A percentile compares a stretch with the other conserved stretches of the same genome.
Evolutionary conservation across 2,888 invertebrate species (phyloP).

Genomic region (Apeira syringaria): DNA sequence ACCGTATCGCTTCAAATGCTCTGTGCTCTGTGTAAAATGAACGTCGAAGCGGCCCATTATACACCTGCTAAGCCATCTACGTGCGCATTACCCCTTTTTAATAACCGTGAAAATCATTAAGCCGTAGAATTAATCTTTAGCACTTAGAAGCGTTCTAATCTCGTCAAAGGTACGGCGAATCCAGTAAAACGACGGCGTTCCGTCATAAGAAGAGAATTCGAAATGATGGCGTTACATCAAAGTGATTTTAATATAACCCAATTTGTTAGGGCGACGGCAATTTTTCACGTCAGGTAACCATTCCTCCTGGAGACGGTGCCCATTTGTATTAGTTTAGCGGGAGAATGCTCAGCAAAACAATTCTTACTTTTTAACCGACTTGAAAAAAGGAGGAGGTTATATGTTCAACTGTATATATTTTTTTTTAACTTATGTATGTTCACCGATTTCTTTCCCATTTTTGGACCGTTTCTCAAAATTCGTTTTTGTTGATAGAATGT

Average conservation of each 20-base stretch:
- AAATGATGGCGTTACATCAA: constrained; percentile 20
- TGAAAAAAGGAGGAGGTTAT: too few relatives aligned
- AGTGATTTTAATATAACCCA: constrained; percentile 27
- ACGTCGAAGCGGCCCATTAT: background rate
- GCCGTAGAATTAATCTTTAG: constrained; percentile 14
- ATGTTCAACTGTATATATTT: too few relatives aligned
- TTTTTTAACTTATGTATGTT: too few relatives aligned
- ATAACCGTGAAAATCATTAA: constrained; percentile 18
- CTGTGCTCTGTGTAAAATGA: too few relatives aligned
- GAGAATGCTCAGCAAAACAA: too few relatives aligned
- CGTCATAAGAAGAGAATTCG: constrained; percentile 7
- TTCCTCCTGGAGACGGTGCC: constrained; percentile 1
- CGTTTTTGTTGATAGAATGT: too few relatives aligned
- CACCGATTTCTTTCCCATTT: too few relatives aligned
- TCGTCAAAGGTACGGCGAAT: constrained; percentile 8
- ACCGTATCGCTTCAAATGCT: too few relatives aligned
- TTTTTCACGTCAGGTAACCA: constrained; percentile 24
- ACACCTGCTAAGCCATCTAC: constrained; percentile 2
- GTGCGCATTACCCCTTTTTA: constrained; percentile 16
- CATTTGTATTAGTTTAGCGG: constrained; percentile 15
- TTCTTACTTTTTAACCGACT: too few relatives aligned
- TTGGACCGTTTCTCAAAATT: too few relatives aligned
- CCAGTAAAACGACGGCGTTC: constrained; percentile 1
- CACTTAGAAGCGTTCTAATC: constrained; percentile 15
- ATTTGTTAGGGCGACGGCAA: constrained; percentile 27